Evolutionary conservation across 2,797 vertebrate genomes (phyloP).

Genomic region (Cossypha heuglini): DNA sequence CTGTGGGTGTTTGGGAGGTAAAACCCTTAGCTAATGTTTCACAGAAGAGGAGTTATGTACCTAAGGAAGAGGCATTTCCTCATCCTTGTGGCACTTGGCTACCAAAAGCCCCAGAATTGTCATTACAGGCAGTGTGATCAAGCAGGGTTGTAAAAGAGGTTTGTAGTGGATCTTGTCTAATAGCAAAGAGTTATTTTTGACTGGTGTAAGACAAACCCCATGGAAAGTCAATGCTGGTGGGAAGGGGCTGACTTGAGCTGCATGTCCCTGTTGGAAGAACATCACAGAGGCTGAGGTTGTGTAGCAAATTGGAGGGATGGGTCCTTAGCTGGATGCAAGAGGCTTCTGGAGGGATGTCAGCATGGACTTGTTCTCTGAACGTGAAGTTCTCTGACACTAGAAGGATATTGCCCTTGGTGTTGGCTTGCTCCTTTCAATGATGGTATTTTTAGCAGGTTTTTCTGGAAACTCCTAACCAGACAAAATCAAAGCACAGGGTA

Average conservation of each 20-base stretch:
- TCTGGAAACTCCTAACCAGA: not conserved
- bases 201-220: not conserved
- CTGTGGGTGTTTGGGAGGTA: not conserved
- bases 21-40: not conserved
- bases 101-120: not conserved
- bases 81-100: not conserved
- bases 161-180: not conserved
- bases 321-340: not conserved
- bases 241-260: not conserved
- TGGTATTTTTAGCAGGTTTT: not conserved
- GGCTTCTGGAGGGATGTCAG: not conserved
- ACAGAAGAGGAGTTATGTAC: fast-evolving
- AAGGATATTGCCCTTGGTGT: not conserved
- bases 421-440: not conserved
- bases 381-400: not conserved
- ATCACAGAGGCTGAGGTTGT: not conserved
- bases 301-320: not conserved
- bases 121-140: not conserved
- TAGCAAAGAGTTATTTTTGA: not conserved
- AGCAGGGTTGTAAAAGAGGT: not conserved
- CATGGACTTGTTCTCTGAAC: not conserved
- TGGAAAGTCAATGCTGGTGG: not conserved
- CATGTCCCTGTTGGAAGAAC: not conserved
- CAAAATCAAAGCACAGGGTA: not conserved
- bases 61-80: not conserved